Percentiles rank a stretch among this genome's conserved stretches.
Evolutionary conservation across 2,797 vertebrate genomes (phyloP).

Genomic region (Rhabdomys pumilio): DNA sequence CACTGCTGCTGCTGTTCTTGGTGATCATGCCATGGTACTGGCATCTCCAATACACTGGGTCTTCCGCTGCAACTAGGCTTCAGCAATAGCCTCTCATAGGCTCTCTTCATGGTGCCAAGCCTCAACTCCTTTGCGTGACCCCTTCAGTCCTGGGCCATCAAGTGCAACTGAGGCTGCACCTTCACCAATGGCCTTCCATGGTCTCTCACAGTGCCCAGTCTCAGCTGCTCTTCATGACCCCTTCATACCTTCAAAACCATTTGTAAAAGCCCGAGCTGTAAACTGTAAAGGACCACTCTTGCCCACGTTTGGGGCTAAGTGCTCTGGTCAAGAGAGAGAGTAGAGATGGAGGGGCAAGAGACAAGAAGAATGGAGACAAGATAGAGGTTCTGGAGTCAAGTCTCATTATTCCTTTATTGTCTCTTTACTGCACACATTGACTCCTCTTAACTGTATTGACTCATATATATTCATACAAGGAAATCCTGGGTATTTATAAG

Average conservation of each 20-base stretch:
- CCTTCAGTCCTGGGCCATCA: neutral
- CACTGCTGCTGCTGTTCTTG: neutral
- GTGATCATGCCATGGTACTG: neutral
- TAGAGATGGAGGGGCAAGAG: no score
- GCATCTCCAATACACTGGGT: neutral
- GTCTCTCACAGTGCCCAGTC: neutral
- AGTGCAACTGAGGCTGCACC: neutral
- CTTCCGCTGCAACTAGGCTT: neutral
- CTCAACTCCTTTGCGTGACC: neutral
- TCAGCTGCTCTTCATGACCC: neutral
- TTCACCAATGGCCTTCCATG: neutral
- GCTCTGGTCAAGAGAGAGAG: no score
- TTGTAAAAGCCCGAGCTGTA: neutral
- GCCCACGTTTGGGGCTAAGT: no score
- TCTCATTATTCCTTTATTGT: no score
- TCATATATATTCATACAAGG: no score
- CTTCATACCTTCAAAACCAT: neutral
- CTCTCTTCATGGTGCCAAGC: neutral
- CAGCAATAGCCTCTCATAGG: neutral
- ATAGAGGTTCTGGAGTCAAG: no score
- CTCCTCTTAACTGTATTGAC: no score
- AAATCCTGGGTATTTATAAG: no score
- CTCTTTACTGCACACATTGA: no score
- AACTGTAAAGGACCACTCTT: no score
- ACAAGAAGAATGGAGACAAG: no score